Evolutionary conservation across 2,888 invertebrate genomes (phyloP).

Genomic region (Scaptomyza polygonia): DNA sequence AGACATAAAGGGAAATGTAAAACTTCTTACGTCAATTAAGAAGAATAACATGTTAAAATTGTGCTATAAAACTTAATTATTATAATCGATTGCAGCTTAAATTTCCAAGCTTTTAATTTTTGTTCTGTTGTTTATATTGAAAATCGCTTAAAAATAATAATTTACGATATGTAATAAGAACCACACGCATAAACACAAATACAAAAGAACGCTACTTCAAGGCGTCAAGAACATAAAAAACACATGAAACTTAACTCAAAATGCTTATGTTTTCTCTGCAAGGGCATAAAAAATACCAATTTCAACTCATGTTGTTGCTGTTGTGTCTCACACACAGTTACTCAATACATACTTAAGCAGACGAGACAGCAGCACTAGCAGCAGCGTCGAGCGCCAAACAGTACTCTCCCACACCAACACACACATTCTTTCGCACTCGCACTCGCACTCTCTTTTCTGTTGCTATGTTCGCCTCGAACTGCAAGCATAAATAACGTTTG

Average conservation of each 20-base stretch:
- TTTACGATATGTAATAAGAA: constrained; percentile 1
- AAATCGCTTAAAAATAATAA: constrained; percentile 4
- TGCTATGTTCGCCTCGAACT: constrained; percentile 10
- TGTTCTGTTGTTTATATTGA: constrained; percentile 7
- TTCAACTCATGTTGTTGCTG: constrained; percentile 39
- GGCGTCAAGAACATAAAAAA: constrained; percentile 31
- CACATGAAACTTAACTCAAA: constrained; percentile 19
- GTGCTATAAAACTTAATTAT: not conserved
- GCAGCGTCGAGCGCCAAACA: constrained; percentile 10
- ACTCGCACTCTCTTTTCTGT: constrained; percentile 3
- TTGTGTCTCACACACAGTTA: constrained; percentile 21
- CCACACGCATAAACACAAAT: constrained; percentile 7
- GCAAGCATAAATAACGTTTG: constrained; percentile 21
- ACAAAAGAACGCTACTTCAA: constrained; percentile 19
- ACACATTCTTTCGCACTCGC: constrained; percentile 4
- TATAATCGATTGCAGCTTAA: not conserved
- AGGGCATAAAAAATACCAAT: constrained; percentile 40
- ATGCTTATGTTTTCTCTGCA: constrained; percentile 22
- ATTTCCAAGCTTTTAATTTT: constrained; percentile 1
- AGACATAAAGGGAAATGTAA: too few species aligned
- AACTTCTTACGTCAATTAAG: too few species aligned
- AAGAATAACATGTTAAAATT: too few species aligned
- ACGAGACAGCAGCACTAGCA: constrained; percentile 22
- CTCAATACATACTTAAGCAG: constrained; percentile 10
- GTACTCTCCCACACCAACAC: constrained; percentile 27